These are phyloP conservation scores for Phrynocephalus forsythii DNA, from an alignment of 2,797 vertebrate species.

Conservation along the genomic window DNA sequence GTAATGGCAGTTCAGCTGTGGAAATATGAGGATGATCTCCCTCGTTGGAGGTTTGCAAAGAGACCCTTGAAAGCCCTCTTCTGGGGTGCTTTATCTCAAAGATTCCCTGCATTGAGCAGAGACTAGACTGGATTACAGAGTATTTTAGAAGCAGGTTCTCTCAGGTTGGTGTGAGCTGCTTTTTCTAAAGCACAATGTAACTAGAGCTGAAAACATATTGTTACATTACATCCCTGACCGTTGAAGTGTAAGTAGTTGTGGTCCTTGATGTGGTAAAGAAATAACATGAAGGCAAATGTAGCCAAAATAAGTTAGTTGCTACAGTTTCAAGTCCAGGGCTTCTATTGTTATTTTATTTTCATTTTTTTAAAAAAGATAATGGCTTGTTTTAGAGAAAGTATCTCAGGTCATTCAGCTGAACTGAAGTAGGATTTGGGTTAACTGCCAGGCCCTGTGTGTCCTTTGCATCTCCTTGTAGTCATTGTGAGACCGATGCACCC, in stretches of 20 bases:
- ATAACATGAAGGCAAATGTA: neutral
- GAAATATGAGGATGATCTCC: neutral
- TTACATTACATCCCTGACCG: neutral
- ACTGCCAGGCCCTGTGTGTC: neutral
- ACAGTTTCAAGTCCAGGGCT: neutral
- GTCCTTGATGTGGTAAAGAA: neutral
- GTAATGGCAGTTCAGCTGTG: neutral
- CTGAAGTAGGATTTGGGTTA: too few relatives aligned
- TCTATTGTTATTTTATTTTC: neutral
- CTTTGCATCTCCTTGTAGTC: neutral
- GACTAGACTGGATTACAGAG: neutral
- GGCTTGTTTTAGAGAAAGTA: neutral
- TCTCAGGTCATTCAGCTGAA: too few relatives aligned
- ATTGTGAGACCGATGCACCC: too few relatives aligned
- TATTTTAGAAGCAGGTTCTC: neutral
- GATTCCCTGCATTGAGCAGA: neutral
- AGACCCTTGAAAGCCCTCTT: neutral
- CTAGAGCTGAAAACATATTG: neutral
- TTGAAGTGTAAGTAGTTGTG: neutral
- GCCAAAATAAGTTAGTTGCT: too few relatives aligned
- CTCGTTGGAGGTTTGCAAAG: neutral
- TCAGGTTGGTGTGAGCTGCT: neutral
- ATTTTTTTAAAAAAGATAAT: too few relatives aligned
- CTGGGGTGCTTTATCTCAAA: neutral
- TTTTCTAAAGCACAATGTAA: neutral